Evolutionary conservation across 2,797 vertebrate genomes (phyloP), one percentile per base, ranked within the genome.

Genomic region (Periophthalmus magnuspinnatus): DNA sequence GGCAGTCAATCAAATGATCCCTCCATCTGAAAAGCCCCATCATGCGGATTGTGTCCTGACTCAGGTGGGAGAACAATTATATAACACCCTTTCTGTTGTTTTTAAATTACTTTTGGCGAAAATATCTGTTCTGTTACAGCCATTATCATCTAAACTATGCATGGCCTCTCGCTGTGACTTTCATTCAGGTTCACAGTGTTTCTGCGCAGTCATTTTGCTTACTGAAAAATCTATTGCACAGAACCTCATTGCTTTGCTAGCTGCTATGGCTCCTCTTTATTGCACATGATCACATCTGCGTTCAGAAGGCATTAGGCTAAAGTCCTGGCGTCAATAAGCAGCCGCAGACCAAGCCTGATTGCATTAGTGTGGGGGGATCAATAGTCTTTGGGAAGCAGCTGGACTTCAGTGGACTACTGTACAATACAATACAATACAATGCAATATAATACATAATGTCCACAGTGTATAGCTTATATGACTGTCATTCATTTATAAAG

Each of bases 291-390:
- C 75, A 63, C 72, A 81, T 84, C 63, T 77, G 69, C 78, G 84
- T 82, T 85, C 82, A 79, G 77, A 79, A 66, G 63, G 36, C 71
- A 85, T 89, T 89, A 80, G 80, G 80, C 79, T 72, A 67, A 79
- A 85, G 69, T 22, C 21, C 58, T 52, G 2, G 62, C 57, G 36
- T 86, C 78, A 67, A 79, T 86, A 81, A 56, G 59, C 28, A n/a
- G 58, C 71, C 21, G 28, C 55, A 66, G 69, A 69, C 47, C 22
- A 3, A 78, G 62, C 13, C 68, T 74, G 83, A 84, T 83, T 84
- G 75, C 70, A 78, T 82, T 76, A 68, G 69, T 80, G 74, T 4
- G 1, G 38, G 2, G 0, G 38, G 73, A 91, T 91, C 91, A 79
- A 91, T 90, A 79, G 48, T 76, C 33, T 61, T 64, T 79, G 66